Base-by-base conservation (phyloP, 1,140 invertebrate species). In the Dysdera silvatica region DNA sequence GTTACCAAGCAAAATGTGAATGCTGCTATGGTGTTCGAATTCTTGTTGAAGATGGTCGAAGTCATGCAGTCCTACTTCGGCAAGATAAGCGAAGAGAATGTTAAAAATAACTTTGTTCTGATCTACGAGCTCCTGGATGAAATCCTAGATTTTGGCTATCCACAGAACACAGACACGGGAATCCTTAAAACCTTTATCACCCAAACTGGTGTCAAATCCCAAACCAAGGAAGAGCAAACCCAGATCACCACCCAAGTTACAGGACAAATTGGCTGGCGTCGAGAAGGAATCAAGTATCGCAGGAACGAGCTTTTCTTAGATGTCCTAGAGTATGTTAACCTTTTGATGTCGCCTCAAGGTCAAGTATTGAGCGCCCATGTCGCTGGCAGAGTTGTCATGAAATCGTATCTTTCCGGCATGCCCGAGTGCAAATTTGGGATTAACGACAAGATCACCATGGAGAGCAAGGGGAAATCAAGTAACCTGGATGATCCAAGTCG, bases 391-490 rank as follows among this genome's bases (percentile, higher is more conserved):
- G 95, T 99, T 37, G 91, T 99, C 0, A 99, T 99, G 96, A 99
- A 99, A 78, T 97, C 94, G 0, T 99, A 98, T 75, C 79, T 99
- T 28, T 98, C 94, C 37, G 97, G 97, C 28, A 99, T 99, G 97
- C 97, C 97, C 0, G 97, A 99, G 76, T 99, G 97, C 79, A 99
- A 99, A 80, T 99, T 99, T 80, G 97, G 97, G 16, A 99, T 99
- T 71, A 99, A 99, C 73, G 97, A 99, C 73, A 99, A 99, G 78
- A 91, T 99, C 58, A 90, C 98, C 0, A 96, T 99, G 89, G 97
- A 99, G 71, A 89, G 88, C 0, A 99, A 98, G 77, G 91, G 93
- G 5, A 83, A 83, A 56, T 77, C 87, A 84, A 73, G 82, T 82
- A 60, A 80, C 80, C 80, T 85, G 23, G 95, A 97, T 61, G 92